Conservation (phyloP, 2,113 vertebrate species). For the Bothrops jararaca region DNA sequence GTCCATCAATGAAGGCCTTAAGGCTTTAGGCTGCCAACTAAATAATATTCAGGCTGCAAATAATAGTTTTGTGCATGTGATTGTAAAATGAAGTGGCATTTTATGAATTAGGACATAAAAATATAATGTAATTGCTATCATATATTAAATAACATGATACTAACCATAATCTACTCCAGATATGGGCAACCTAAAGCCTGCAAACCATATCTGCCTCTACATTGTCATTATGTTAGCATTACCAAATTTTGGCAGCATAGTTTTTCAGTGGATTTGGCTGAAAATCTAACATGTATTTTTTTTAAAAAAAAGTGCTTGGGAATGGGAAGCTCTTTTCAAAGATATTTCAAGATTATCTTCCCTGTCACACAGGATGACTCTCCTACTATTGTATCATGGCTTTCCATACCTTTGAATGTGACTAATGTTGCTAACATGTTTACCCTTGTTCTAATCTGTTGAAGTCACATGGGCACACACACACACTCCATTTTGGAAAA, state of each 20-base stretch:
- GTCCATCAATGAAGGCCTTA: not conserved
- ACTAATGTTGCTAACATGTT: not conserved
- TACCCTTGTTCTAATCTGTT: not conserved
- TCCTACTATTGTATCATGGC: not conserved
- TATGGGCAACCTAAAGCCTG: not conserved
- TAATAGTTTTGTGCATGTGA: not conserved
- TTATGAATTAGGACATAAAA: not conserved
- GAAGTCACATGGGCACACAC: not conserved
- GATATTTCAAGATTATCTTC: not conserved
- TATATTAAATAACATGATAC: not conserved
- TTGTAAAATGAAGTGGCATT: not conserved
- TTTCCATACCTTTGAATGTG: not conserved
- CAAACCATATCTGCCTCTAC: not conserved
- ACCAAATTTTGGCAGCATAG: not conserved
- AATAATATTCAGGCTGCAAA: not conserved
- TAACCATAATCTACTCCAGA: not conserved
- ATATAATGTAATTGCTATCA: not conserved
- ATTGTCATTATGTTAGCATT: not conserved
- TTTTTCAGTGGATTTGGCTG: not conserved
- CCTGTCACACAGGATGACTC: not conserved
- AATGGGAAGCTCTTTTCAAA: not conserved
- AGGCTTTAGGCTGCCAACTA: not conserved
- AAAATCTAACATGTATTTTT: not conserved
- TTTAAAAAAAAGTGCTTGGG: not conserved
- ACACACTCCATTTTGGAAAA: not conserved